phyloP scores from a whole-genome alignment of 2,113 vertebrate genomes.

The Mormyrus lacerda region DNA sequence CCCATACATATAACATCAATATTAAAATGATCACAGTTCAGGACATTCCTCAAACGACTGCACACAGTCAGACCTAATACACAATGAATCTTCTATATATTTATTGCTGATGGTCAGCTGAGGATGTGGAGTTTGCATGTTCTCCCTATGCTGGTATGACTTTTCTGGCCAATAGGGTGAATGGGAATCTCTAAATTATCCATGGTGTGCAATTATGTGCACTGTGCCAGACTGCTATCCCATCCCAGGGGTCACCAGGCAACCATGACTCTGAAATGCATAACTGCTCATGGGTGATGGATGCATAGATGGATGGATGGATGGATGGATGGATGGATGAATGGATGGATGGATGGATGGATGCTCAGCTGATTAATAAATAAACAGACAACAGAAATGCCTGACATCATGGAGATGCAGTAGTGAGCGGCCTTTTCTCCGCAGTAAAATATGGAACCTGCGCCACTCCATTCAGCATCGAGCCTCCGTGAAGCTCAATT shows the following conservation, averaged over 20 bases:
- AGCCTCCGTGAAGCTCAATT: background rate
- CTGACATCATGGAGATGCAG: constrained; percentile 27
- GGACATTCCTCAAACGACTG: background rate
- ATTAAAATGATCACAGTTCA: background rate
- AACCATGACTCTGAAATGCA: background rate
- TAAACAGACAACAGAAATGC: background rate
- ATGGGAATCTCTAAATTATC: background rate
- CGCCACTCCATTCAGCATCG: background rate
- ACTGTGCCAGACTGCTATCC: background rate
- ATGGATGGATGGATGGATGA: background rate
- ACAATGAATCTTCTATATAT: background rate
- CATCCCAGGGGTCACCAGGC: background rate
- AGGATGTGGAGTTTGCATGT: background rate
- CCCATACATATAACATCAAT: background rate
- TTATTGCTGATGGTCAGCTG: background rate
- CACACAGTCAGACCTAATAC: background rate
- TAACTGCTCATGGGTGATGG: background rate
- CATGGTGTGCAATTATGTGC: background rate
- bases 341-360: background rate
- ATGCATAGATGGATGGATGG: background rate
- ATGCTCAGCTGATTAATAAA: background rate
- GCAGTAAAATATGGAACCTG: background rate
- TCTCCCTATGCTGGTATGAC: background rate
- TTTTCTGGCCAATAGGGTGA: background rate
- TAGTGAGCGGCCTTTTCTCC: constrained; percentile 39